Percentiles rank a stretch among this genome's conserved stretches.
Evolutionary conservation across 1,140 invertebrate genomes (phyloP).

Genomic region (Zaprionus tsacasi): DNA sequence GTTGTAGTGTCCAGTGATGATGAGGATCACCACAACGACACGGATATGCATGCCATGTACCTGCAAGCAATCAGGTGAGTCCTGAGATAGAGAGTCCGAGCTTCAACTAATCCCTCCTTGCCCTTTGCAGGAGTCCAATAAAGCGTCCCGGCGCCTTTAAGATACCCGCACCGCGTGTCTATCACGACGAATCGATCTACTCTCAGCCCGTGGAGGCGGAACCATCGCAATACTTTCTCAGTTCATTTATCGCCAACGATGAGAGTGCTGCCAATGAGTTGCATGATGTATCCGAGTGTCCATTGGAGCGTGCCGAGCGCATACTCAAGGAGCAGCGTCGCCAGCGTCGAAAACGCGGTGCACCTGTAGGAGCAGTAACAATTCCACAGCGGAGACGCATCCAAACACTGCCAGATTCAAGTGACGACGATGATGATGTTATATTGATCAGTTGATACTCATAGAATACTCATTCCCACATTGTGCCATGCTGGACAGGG

Average conservation of each 20-base stretch:
- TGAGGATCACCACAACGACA: constrained; percentile 83
- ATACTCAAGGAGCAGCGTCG: constrained; percentile 70
- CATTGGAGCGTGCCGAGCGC: constrained; percentile 75
- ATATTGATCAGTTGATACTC: constrained; percentile 17
- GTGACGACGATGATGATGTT: constrained; percentile 57
- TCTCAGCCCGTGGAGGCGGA: constrained; percentile 66
- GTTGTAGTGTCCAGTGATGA: constrained; percentile 83
- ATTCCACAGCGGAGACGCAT: constrained; percentile 42
- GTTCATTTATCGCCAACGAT: constrained; percentile 74
- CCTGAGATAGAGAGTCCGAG: not conserved
- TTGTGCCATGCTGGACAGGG: not conserved
- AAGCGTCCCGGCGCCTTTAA: constrained; percentile 71
- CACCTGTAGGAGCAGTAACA: not conserved
- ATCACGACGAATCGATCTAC: constrained; percentile 69
- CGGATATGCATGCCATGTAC: constrained; percentile 86
- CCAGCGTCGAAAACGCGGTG: constrained; percentile 35
- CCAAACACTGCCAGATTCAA: constrained; percentile 55
- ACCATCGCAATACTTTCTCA: constrained; percentile 63
- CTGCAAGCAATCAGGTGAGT: constrained; percentile 86
- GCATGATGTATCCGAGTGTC: constrained; percentile 60
- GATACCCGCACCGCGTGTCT: constrained; percentile 62
- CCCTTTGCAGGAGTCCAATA: constrained; percentile 60
- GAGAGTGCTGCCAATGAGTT: constrained; percentile 18
- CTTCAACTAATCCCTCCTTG: not conserved
- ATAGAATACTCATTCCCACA: not conserved